phyloP scores from a whole-genome alignment of 2,113 vertebrate species.

The Opisthocomus hoazin region DNA sequence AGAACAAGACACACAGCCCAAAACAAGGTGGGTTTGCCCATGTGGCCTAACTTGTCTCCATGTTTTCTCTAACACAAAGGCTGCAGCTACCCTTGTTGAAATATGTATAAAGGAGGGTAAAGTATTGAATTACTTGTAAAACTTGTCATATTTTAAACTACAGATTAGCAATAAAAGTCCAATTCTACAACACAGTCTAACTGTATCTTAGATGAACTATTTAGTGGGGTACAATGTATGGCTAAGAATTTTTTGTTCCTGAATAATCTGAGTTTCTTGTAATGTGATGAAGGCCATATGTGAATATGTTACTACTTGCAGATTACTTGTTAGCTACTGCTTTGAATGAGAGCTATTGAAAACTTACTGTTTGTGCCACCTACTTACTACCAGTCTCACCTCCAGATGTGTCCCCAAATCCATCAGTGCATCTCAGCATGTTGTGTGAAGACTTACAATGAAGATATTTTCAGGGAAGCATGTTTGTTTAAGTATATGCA shows the following conservation, averaged over 20 bases:
- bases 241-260: background rate
- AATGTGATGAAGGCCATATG: background rate
- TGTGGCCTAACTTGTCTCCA: background rate
- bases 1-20: background rate
- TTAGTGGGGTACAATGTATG: background rate
- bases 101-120: background rate
- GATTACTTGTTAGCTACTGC: background rate
- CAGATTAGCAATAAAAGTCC: background rate
- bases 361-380: background rate
- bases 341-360: background rate
- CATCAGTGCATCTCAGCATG: background rate
- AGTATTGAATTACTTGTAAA: background rate
- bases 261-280: background rate
- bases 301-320: background rate
- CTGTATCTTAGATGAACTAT: background rate
- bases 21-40: background rate
- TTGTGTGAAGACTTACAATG: background rate
- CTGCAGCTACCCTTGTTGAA: background rate
- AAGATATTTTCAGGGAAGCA: background rate
- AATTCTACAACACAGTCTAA: background rate
- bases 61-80: background rate
- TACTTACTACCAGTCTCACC: background rate
- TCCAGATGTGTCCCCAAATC: background rate
- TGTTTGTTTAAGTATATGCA: background rate
- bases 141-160: background rate